Base-by-base conservation (phyloP, 2,888 invertebrate species). In the Amblyjoppa proteus region DNA sequence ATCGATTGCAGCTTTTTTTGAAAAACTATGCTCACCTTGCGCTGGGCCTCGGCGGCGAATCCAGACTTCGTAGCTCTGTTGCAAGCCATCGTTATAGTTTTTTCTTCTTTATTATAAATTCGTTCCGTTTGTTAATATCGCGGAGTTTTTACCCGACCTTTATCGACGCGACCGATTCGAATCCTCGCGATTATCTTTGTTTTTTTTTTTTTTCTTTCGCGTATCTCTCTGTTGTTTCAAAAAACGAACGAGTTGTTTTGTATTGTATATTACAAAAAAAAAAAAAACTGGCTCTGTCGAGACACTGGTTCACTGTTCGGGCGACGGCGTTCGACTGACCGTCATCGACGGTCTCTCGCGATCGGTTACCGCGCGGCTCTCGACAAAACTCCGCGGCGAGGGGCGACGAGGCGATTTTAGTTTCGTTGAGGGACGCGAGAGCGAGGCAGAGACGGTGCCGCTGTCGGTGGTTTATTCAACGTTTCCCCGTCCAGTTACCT, bases 31-130 rank as follows among this genome's bases (percentile, higher is more conserved):
- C 96, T 96, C 95, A 99, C 99, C 97, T 98, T 99, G 94, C 97
- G 96, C 95, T 99, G 98, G 77, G 98, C 98, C 94, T 99, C 99
- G 83, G 98, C 98, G 91, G 98, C 99, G 95, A 98, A 98, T 96
- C 99, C 99, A 93, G 98, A 97, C 94, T 98, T 98, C 85, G 97
- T 95, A 90, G 98, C 98, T 94, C 98, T 95, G 95, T 97, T 96
- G 94, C 95, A 96, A 90, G 97, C 97, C 97, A 97, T 97, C 41
- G 20, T 61, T 9, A 13, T 64, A 53, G 9, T 41, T 31, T 13
- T 25, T 70, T 77, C 9, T 64, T 64, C 5, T 34, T 31, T 64
- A 64, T 34, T 64, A 64, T 31, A 64, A 31, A 16, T 64, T 64
- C 5, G 56, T 7, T 31, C 13, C 16, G 16, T 64, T 31, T 64